These are phyloP conservation scores for Portevinia maculata DNA, from an alignment of 2,888 invertebrate species.

Conservation along the genomic window DNA sequence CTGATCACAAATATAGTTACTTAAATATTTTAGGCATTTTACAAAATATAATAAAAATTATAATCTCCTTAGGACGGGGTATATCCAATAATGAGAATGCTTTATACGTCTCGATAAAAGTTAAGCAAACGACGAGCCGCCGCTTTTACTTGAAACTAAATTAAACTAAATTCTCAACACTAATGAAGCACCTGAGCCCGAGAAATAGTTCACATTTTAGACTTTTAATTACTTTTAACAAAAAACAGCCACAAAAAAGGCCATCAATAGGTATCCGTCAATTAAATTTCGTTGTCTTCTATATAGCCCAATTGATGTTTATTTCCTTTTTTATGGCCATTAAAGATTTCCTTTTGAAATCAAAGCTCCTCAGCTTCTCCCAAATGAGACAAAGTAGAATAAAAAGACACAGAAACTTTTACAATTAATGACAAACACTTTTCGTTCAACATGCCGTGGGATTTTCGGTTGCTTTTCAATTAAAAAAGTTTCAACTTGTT, in stretches of 20 bases:
- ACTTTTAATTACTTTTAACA: no score
- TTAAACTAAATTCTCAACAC: no score
- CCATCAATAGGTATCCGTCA: background rate
- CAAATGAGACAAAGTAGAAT: background rate
- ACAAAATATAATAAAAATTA: no score
- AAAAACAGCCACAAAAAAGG: background rate
- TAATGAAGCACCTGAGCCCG: no score
- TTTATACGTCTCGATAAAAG: no score
- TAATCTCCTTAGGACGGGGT: no score
- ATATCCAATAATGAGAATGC: no score
- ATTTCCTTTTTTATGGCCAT: constrained; percentile 30
- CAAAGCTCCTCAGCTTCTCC: constrained; percentile 17
- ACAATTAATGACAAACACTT: constrained; percentile 68
- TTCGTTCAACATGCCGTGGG: constrained; percentile 40
- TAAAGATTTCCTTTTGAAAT: constrained; percentile 26
- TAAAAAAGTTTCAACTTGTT: constrained; percentile 65
- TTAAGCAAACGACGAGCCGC: no score
- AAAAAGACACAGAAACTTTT: constrained; percentile 40
- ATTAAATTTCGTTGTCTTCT: constrained; percentile 33
- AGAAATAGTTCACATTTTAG: no score
- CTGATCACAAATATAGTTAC: no score
- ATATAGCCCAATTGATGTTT: constrained; percentile 37
- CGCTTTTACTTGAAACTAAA: no score
- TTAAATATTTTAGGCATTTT: no score
- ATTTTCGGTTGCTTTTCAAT: constrained; percentile 51